Percentiles rank a stretch among this genome's conserved stretches.
phyloP scores from a whole-genome alignment of 1,140 invertebrate genomes.

The Thaumatotibia leucotreta region DNA sequence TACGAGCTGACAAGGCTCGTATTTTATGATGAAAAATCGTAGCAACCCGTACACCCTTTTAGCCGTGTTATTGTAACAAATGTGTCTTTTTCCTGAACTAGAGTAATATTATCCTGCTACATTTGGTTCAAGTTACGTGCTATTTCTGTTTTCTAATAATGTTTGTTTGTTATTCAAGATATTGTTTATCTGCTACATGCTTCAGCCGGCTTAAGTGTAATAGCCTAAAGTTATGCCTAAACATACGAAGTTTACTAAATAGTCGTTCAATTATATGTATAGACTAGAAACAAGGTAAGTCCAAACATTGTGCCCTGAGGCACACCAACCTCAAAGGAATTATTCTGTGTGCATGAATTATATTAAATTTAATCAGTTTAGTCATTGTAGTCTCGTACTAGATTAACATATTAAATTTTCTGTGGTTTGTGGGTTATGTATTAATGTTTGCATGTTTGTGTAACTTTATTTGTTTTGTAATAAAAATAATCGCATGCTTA shows the following conservation, averaged over 20 bases:
- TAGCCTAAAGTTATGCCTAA: background rate
- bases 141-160: background rate
- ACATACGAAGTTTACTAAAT: background rate
- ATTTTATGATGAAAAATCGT: conserved; percentile 1
- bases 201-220: background rate
- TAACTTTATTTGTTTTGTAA: background rate
- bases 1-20: background rate
- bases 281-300: background rate
- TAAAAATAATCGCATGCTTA: background rate
- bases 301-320: background rate
- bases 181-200: background rate
- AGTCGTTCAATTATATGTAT: background rate
- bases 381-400: background rate
- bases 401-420: background rate
- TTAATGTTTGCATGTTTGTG: conserved; percentile 1
- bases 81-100: background rate
- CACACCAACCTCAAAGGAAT: background rate
- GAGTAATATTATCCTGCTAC: conserved; percentile 2
- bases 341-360: background rate
- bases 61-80: conserved; percentile 6
- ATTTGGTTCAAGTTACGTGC: background rate
- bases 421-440: background rate
- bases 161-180: background rate
- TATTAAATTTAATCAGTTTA: too few relatives aligned
- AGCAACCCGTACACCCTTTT: background rate